A percentile compares a stretch with the other conserved stretches of the same genome.
These are phyloP conservation scores for Amyelois transitella DNA, from an alignment of 1,140 invertebrate species.

Conservation along the genomic window DNA sequence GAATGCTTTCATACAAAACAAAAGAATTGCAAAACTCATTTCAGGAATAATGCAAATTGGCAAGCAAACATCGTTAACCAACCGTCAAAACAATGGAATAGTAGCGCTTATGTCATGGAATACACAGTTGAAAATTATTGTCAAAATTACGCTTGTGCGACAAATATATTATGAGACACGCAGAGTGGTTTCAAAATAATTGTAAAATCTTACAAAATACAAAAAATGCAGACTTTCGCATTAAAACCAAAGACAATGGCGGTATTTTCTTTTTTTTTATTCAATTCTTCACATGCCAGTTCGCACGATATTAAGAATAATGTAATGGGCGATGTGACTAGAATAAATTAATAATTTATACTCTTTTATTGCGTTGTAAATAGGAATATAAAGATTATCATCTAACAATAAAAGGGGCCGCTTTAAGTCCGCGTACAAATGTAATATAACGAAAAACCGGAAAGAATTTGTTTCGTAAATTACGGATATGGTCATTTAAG, in stretches of 20 bases:
- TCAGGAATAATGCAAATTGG: neutral
- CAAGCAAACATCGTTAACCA: neutral
- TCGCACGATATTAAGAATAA: neutral
- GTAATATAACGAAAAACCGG: too few species aligned
- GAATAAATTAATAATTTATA: too few species aligned
- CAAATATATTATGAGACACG: neutral
- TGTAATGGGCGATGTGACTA: too few species aligned
- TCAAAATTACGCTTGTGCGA: neutral
- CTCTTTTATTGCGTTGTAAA: too few species aligned
- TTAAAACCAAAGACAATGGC: neutral
- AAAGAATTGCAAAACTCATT: neutral
- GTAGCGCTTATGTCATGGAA: neutral
- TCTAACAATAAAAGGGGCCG: too few species aligned
- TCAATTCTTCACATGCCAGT: neutral
- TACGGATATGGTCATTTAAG: too few species aligned
- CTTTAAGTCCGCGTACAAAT: too few species aligned
- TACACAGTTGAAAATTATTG: neutral
- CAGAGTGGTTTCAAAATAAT: neutral
- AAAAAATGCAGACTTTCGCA: neutral
- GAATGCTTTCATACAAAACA: neutral
- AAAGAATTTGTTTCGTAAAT: too few species aligned
- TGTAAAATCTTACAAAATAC: neutral
- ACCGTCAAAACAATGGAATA: neutral
- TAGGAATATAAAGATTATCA: neutral
- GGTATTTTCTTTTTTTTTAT: neutral